phyloP scores from a whole-genome alignment of 2,113 vertebrate species.

The Noctilio leporinus region DNA sequence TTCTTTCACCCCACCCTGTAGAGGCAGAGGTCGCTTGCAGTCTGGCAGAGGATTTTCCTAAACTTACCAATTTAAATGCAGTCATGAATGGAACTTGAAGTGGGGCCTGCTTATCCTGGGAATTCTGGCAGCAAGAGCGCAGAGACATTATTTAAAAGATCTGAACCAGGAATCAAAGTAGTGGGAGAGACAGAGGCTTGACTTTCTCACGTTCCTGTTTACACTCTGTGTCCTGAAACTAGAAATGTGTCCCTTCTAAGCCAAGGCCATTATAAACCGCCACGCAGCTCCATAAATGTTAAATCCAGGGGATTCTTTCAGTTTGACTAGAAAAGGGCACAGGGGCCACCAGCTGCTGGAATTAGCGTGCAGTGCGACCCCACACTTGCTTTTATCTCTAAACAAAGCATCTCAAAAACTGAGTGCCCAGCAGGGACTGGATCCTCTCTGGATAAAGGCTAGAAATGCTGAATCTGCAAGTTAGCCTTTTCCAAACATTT shows the following conservation, averaged over 20 bases:
- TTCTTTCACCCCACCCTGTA: no score
- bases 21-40: not conserved
- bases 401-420: not conserved
- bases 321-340: not conserved
- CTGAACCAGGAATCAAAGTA: not conserved
- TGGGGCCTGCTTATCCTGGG: not conserved
- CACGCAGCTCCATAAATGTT: not conserved
- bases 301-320: not conserved
- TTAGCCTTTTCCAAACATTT: not conserved
- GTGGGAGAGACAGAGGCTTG: not conserved
- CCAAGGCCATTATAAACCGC: not conserved
- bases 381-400: not conserved
- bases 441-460: not conserved
- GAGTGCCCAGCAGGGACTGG: not conserved
- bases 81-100: not conserved
- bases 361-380: not conserved
- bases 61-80: not conserved
- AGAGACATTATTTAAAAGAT: not conserved
- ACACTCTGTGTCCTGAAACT: not conserved
- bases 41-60: not conserved
- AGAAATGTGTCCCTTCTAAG: not conserved
- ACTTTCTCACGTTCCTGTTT: not conserved
- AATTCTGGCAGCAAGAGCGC: not conserved
- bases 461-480: not conserved
- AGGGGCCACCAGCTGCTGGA: not conserved